These are phyloP conservation scores for Echinometra lucunter DNA, from an alignment of 53 echinoderm and acorn worm species.

Conservation along the genomic window DNA sequence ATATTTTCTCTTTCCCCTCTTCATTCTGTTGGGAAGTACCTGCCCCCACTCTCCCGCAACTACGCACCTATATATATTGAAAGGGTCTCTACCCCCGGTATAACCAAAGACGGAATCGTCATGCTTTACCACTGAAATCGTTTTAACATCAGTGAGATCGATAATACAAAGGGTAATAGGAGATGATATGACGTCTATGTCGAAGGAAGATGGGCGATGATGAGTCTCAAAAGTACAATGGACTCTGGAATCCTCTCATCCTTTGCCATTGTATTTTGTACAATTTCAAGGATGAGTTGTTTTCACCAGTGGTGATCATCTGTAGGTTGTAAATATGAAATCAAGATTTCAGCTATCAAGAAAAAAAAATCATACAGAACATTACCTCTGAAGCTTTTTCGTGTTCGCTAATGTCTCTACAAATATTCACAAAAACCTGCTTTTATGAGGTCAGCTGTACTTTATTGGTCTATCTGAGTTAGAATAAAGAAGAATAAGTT, in stretches of 20 bases:
- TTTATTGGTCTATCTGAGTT: not conserved
- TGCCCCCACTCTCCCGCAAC: too few relatives aligned
- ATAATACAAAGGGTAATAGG: slow-evolving; percentile 29
- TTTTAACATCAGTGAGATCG: slow-evolving; percentile 9
- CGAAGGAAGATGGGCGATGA: not conserved
- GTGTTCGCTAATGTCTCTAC: not conserved
- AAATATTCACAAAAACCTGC: not conserved
- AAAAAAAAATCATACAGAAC: not conserved
- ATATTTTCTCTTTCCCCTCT: too few relatives aligned
- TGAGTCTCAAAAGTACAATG: slow-evolving; percentile 2
- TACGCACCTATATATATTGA: not conserved
- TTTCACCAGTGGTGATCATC: not conserved
- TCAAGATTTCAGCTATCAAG: not conserved
- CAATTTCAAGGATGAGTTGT: not conserved
- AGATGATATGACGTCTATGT: not conserved
- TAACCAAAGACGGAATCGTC: not conserved
- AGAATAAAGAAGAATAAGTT: not conserved
- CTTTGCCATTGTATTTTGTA: not conserved
- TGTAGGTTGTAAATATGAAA: not conserved
- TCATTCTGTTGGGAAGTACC: too few relatives aligned
- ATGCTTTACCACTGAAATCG: slow-evolving; percentile 17
- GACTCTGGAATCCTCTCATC: not conserved
- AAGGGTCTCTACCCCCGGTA: not conserved
- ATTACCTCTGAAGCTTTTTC: not conserved
- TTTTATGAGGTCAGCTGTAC: not conserved